Base-by-base conservation (phyloP, 2,113 vertebrate genomes). In the Lamprotornis superbus region DNA sequence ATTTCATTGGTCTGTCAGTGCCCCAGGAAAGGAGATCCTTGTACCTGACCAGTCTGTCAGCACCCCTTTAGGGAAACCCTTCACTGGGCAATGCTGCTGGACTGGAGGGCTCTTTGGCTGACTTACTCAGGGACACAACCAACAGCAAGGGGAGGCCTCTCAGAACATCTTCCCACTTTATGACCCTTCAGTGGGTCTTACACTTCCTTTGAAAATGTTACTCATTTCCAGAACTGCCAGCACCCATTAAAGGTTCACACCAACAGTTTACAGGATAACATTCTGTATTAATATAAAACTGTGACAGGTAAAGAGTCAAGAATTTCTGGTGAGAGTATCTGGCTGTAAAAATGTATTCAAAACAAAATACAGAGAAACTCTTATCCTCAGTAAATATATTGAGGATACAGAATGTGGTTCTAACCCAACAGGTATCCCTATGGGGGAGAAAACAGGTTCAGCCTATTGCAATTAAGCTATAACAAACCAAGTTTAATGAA, bases 211-310 rank as follows among this genome's bases (percentile, higher is more conserved):
- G 2, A 65, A 42, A 35, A 57, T 42, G 21, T 57, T 20, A 31
- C 5, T 19, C 3, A 0, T 16, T 35, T 9, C 21, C 52, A 50
- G 1, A 5, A 5, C 10, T 35, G 10, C 12, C 35, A 42, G 15
- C 4, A 8, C 16, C 20, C 31, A 7, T 17, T 11, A 57, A 75
- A 56, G 31, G 17, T 42, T 42, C 13, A 42, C 16, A 57, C 21
- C 7, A 52, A 31, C 17, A 52, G 5, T 68, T 52, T 33, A 37
- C 7, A 42, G 37, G 37, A 44, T 22, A 44, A 31, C 5, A 22
- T 22, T 37, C 17, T 59, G 2, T 59, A 37, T 50, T 76, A 35
- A 59, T 27, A 67, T 21, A 25, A 59, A 35, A 31, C 7, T 35
- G 16, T 50, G 53, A 31, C 8, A 68, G 44, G 5, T 50, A 68